phyloP scores from a whole-genome alignment of 2,797 vertebrate genomes.

The Gallinago nigripennis region DNA sequence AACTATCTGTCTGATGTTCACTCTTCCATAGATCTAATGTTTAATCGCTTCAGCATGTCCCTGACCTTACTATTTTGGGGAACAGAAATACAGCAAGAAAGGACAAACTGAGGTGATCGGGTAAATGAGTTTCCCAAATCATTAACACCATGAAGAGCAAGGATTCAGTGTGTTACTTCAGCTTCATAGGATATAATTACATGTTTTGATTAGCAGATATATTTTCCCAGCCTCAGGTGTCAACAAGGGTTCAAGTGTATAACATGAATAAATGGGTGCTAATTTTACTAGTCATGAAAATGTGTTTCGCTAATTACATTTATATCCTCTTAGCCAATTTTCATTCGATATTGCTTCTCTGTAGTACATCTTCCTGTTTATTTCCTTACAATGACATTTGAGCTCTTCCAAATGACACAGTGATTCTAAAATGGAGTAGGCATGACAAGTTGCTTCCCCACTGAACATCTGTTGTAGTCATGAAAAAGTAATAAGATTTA shows the following conservation, averaged over 20 bases:
- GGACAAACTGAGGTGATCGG: conserved; percentile 24
- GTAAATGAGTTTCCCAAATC: conserved; percentile 70
- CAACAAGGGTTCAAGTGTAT: conserved; percentile 77
- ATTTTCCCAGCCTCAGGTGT: conserved; percentile 76
- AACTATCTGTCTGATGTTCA: background rate
- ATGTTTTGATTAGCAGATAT: conserved; percentile 78
- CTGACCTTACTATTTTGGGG: conserved; percentile 61
- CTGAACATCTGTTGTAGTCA: background rate
- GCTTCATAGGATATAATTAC: conserved; percentile 77
- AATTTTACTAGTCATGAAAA: conserved; percentile 75
- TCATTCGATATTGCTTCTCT: conserved; percentile 31
- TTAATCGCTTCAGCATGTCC: conserved; percentile 19
- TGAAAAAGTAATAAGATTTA: background rate
- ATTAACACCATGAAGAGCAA: conserved; percentile 70
- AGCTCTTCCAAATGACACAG: conserved; percentile 13
- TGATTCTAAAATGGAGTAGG: background rate
- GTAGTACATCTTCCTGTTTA: conserved; percentile 41
- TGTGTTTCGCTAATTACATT: conserved; percentile 70
- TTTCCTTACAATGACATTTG: conserved; percentile 47
- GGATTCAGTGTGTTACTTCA: conserved; percentile 67
- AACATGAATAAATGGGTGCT: conserved; percentile 74
- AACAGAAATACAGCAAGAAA: conserved; percentile 23
- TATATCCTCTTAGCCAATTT: conserved; percentile 66
- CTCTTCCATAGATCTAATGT: background rate
- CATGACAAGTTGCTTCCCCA: background rate